Conservation (phyloP, 2,888 invertebrate species). For the Catonia carolina region DNA sequence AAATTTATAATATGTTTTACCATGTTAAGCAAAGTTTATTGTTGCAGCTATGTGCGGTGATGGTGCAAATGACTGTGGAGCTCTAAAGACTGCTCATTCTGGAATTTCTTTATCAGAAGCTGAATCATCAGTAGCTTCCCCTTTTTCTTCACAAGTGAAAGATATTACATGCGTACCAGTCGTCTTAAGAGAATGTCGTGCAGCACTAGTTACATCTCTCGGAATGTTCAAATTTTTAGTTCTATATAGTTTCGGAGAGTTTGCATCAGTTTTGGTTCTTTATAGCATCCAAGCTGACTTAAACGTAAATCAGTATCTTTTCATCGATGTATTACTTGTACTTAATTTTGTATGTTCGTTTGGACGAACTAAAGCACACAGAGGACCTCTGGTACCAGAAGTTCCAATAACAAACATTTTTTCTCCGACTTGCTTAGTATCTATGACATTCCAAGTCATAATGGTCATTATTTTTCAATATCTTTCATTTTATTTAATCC, state of each 20-base stretch:
- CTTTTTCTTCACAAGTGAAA: slow-evolving; percentile 75
- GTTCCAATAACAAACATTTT: slow-evolving; percentile 75
- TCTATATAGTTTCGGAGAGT: slow-evolving; percentile 52
- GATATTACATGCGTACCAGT: slow-evolving; percentile 76
- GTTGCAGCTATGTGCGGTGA: slow-evolving; percentile 59
- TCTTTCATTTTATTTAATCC: slow-evolving; percentile 51
- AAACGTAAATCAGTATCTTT: slow-evolving; percentile 49
- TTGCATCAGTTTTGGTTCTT: slow-evolving; percentile 48
- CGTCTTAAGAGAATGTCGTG: slow-evolving; percentile 75
- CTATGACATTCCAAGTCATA: slow-evolving; percentile 63
- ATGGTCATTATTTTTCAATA: slow-evolving; percentile 62
- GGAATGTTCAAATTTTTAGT: slow-evolving; percentile 60
- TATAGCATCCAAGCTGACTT: slow-evolving; percentile 47
- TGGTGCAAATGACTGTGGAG: slow-evolving; percentile 83
- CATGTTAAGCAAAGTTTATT: not conserved
- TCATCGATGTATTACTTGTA: slow-evolving; percentile 48
- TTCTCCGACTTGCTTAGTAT: slow-evolving; percentile 67
- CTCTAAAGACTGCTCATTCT: slow-evolving; percentile 78
- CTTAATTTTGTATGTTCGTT: slow-evolving; percentile 48
- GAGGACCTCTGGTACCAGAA: slow-evolving; percentile 39
- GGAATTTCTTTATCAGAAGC: slow-evolving; percentile 84
- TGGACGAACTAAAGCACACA: slow-evolving; percentile 44
- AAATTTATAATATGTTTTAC: no score
- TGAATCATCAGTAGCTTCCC: slow-evolving; percentile 82
- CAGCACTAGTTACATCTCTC: slow-evolving; percentile 73